Base-by-base conservation (phyloP, 1,140 invertebrate genomes). In the Hormaphis cornu region DNA sequence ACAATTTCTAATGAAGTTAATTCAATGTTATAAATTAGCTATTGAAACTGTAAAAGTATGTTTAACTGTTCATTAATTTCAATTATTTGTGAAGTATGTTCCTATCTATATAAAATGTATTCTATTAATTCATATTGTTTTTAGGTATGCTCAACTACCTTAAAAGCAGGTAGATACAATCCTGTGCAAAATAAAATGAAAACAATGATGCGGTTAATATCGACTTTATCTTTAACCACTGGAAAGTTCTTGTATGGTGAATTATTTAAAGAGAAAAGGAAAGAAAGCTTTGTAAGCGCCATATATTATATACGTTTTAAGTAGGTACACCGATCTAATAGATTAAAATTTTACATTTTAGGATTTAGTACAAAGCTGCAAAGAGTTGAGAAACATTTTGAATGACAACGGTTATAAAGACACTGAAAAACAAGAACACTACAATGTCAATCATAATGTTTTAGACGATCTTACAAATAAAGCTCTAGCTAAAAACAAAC, bases 211-310 rank as follows among this genome's bases (percentile, higher is more conserved):
- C 37, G 30, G 48, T 46, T 30, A 48, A 63, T 46, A 46, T 63
- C 59, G 14, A 12, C 24, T 48, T 16, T 63, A 63, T 63, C 59
- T 30, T 48, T 63, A 12, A 46, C 9, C 14, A 48, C 59, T 30
- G 26, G 59, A 14, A 63, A 63, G 48, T 63, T 46, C 33, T 16
- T 63, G 14, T 66, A 30, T 66, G 42, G 59, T 9, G 26, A 66
- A 28, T n/a, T 66, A 50, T 66, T 7, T 33, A 50, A 48, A 3
- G 33, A 48, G 14, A 66, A 50, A 35, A 48, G 33, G 10, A 22
- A 66, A 48, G 59, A 48, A 66, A 66, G 40, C 48, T 46, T 56
- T 56, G 54, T 56, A 40, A 7, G 54, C 37, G n/a, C n/a, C n/a
- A n/a, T 12, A 42, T 9, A n/a, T 42, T 2, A n/a, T 42, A n/a